These are phyloP conservation scores for Conus betulinus DNA, from an alignment of 1,140 invertebrate species.

Conservation along the genomic window DNA sequence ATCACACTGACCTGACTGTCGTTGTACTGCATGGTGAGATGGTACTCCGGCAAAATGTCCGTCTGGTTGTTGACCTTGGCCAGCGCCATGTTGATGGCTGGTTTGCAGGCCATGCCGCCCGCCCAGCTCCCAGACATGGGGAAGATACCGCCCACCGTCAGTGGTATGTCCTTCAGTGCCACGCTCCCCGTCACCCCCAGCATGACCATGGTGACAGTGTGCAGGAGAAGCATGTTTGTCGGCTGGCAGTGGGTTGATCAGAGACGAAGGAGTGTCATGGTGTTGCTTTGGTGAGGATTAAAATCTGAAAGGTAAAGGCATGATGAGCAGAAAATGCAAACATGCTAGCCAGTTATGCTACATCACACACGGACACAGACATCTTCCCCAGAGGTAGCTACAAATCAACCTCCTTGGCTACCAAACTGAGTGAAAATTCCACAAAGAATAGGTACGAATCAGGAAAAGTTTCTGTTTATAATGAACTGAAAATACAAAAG, in stretches of 20 bases:
- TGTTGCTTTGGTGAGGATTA: background rate
- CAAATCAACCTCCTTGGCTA: too few relatives aligned
- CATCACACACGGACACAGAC: background rate
- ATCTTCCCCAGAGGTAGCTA: too few relatives aligned
- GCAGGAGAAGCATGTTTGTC: constrained; percentile 12
- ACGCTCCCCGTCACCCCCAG: background rate
- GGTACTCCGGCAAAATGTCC: constrained; percentile 94
- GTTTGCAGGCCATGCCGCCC: constrained; percentile 76
- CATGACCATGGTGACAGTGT: background rate
- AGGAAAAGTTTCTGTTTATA: too few relatives aligned
- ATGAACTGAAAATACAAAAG: too few relatives aligned
- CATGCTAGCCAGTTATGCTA: too few relatives aligned
- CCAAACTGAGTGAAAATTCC: too few relatives aligned
- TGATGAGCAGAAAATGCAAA: too few relatives aligned
- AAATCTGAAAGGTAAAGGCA: too few relatives aligned
- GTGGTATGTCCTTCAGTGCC: constrained; percentile 62
- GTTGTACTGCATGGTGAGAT: constrained; percentile 93
- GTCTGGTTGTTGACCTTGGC: constrained; percentile 94
- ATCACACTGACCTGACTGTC: constrained; percentile 92
- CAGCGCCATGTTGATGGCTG: constrained; percentile 93
- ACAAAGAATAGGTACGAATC: too few relatives aligned
- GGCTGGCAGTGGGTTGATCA: too few relatives aligned
- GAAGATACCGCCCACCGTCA: constrained; percentile 98
- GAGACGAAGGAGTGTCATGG: background rate
- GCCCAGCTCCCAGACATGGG: constrained; percentile 96